Evolutionary conservation across 1,140 invertebrate species (phyloP).

Genomic region (Drosophila funebris): DNA sequence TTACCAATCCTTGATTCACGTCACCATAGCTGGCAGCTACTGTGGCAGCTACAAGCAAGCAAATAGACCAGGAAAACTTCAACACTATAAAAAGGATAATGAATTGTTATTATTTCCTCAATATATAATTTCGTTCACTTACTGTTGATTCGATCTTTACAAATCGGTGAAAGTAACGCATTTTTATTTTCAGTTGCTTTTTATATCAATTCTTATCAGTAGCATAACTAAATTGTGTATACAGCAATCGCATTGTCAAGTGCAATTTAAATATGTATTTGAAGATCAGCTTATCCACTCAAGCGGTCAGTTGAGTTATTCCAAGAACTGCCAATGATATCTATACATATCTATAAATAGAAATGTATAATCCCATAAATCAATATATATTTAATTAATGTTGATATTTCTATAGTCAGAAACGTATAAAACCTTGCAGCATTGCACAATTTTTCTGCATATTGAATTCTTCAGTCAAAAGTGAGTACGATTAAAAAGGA

Average conservation of each 20-base stretch:
- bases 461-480: background rate
- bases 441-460: background rate
- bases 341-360: background rate
- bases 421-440: background rate
- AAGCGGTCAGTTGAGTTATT: background rate
- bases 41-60: background rate
- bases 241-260: conserved; percentile 1
- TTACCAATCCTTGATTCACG: background rate
- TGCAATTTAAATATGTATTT: conserved; percentile 7
- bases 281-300: background rate
- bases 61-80: background rate
- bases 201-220: conserved; percentile 19
- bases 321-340: background rate
- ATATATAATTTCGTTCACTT: background rate
- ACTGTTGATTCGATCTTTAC: background rate
- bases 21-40: background rate
- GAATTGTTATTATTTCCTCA: no score
- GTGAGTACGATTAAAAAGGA: background rate
- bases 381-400: background rate
- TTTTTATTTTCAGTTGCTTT: background rate
- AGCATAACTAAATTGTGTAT: background rate
- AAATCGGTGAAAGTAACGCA: background rate
- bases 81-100: background rate
- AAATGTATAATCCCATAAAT: background rate
- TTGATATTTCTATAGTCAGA: background rate